Percentiles rank a stretch among this genome's conserved stretches.
These are phyloP conservation scores for Glyptemys insculpta DNA, from an alignment of 2,797 vertebrate genomes.

Conservation along the genomic window DNA sequence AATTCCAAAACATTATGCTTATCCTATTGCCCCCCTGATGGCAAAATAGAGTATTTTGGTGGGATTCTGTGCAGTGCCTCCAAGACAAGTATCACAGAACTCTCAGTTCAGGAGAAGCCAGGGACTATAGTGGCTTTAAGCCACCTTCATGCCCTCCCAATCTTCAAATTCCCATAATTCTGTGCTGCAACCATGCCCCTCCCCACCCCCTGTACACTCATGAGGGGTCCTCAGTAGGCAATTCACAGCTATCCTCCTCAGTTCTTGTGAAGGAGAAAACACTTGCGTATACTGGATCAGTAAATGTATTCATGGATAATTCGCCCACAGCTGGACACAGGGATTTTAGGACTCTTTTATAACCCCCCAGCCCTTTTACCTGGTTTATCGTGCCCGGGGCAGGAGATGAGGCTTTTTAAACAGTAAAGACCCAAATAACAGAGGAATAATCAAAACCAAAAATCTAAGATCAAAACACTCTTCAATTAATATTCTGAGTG, in stretches of 20 bases:
- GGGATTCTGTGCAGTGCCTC: neutral
- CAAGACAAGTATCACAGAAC: neutral
- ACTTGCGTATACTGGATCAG: neutral
- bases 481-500: neutral
- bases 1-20: neutral
- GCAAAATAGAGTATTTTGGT: neutral
- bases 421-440: neutral
- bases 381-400: neutral
- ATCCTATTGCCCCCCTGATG: neutral
- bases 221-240: neutral
- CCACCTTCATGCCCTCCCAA: neutral
- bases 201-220: neutral
- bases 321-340: neutral
- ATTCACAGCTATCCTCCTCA: neutral
- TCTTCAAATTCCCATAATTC: neutral
- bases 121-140: neutral
- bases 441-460: neutral
- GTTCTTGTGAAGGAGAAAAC: neutral
- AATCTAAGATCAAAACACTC: neutral
- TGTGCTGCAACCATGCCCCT: accelerated
- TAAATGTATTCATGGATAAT: neutral
- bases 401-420: neutral
- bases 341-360: neutral
- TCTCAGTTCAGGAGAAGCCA: neutral
- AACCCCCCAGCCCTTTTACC: neutral